Conservation (phyloP, 2,888 invertebrate species). For the Mythimna ferrago region DNA sequence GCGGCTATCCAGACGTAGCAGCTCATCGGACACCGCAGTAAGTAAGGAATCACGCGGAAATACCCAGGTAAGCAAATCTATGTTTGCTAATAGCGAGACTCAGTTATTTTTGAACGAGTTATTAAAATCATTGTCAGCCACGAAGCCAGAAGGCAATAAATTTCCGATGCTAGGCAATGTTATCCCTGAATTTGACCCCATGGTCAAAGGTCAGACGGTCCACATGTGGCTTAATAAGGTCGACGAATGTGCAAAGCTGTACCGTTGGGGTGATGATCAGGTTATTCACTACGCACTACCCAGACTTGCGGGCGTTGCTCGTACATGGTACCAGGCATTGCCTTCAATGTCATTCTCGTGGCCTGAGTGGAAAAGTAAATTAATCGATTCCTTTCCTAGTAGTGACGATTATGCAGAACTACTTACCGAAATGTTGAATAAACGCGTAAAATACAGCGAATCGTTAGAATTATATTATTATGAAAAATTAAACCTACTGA, state of each 20-base stretch:
- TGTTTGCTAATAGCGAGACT: no score
- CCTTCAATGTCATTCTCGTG: constrained; percentile 33
- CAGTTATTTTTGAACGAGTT: constrained; percentile 5
- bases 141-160: no score
- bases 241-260: no score
- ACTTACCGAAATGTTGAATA: constrained; percentile 2
- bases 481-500: constrained; percentile 4
- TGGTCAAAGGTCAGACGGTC: constrained; percentile 16
- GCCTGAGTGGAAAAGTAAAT: constrained; percentile 48
- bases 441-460: constrained; percentile 6
- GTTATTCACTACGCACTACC: constrained; percentile 19
- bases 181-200: constrained; percentile 19
- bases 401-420: constrained; percentile 2
- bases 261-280: no score
- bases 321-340: constrained; percentile 24
- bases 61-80: no score
- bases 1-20: no score
- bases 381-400: constrained; percentile 14
- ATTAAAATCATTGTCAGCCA: neutral
- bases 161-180: no score
- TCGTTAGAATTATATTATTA: constrained; percentile 12
- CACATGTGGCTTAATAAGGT: neutral
- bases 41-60: no score
- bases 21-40: no score
- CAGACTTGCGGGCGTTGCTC: constrained; percentile 17